These are phyloP conservation scores for Spodoptera exigua DNA, from an alignment of 2,888 invertebrate genomes.

Conservation along the genomic window DNA sequence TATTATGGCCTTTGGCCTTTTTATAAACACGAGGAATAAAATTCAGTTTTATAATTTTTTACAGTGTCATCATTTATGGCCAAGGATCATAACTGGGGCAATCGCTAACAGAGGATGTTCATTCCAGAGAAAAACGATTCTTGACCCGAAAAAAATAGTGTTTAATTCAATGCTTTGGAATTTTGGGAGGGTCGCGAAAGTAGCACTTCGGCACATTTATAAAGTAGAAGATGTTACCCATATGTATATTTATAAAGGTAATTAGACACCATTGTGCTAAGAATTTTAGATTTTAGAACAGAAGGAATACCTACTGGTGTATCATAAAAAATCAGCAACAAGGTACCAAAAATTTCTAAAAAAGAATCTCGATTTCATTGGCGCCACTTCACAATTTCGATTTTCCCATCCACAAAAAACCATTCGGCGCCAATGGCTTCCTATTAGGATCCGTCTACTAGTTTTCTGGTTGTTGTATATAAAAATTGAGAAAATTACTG, in stretches of 20 bases:
- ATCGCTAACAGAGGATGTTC: constrained; percentile 60
- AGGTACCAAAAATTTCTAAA: too few relatives aligned
- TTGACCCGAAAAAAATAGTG: constrained; percentile 54
- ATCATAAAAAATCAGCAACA: too few relatives aligned
- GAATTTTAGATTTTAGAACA: too few relatives aligned
- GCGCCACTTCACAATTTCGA: too few relatives aligned
- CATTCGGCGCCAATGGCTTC: too few relatives aligned
- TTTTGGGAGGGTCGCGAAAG: constrained; percentile 48
- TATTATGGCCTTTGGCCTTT: too few relatives aligned
- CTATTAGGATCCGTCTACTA: too few relatives aligned
- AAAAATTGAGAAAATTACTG: too few relatives aligned
- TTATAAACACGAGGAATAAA: background rate
- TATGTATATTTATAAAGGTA: constrained; percentile 70
- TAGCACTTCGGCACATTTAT: constrained; percentile 41
- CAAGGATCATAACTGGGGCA: constrained; percentile 51
- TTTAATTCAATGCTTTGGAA: constrained; percentile 67
- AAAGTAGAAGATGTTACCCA: constrained; percentile 40
- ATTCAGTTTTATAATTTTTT: constrained; percentile 7
- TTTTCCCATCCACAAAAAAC: too few relatives aligned
- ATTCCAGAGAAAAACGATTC: constrained; percentile 60
- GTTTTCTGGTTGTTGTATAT: too few relatives aligned
- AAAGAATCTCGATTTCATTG: too few relatives aligned
- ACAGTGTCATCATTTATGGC: constrained; percentile 44
- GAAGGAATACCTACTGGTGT: too few relatives aligned
- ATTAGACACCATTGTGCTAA: constrained; percentile 2